These are phyloP conservation scores for Drosophila mayri DNA, from an alignment of 1,140 invertebrate species.

Conservation along the genomic window DNA sequence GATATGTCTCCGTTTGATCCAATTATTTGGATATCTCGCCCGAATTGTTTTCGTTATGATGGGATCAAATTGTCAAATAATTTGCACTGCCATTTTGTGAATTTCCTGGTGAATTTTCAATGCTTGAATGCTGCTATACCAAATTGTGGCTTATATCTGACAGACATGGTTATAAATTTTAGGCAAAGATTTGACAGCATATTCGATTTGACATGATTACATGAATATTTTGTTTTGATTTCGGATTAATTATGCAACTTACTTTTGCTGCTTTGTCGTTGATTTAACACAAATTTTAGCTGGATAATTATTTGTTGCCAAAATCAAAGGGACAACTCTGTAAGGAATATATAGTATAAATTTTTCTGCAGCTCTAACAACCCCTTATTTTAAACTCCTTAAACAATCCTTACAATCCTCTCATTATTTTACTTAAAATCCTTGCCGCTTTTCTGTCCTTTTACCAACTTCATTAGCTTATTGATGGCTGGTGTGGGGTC, in stretches of 20 bases:
- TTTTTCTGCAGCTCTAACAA: too few species aligned
- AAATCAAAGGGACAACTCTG: not conserved
- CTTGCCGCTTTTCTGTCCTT: not conserved
- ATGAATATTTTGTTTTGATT: not conserved
- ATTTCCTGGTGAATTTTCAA: conserved; percentile 4
- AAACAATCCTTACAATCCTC: not conserved
- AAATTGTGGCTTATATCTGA: not conserved
- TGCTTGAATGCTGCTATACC: not conserved
- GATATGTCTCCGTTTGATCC: conserved; percentile 21
- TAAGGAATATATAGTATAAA: not conserved
- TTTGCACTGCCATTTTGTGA: conserved; percentile 2
- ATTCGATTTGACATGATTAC: not conserved
- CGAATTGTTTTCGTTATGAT: not conserved
- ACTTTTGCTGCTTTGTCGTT: not conserved
- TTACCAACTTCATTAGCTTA: conserved; percentile 40
- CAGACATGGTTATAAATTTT: not conserved
- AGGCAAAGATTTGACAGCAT: not conserved
- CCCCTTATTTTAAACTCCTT: too few species aligned
- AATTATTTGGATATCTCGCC: conserved; percentile 12
- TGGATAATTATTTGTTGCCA: too few species aligned
- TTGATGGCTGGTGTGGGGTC: conserved; percentile 33
- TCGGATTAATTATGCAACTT: not conserved
- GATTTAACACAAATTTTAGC: not conserved
- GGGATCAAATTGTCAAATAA: conserved; percentile 30
- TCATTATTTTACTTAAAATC: not conserved